phyloP scores from a whole-genome alignment of 2,113 vertebrate genomes.

The Passer montanus region DNA sequence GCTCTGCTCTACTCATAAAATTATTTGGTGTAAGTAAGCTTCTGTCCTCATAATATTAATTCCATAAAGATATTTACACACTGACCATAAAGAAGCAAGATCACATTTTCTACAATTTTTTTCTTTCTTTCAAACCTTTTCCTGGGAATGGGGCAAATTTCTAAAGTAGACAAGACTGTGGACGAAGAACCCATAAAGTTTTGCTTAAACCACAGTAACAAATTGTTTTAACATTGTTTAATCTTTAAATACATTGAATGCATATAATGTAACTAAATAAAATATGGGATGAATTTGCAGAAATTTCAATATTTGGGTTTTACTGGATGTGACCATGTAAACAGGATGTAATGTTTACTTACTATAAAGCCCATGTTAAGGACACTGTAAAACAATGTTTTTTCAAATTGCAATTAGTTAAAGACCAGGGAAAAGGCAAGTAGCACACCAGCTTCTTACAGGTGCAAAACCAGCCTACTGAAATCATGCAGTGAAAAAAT shows the following conservation, averaged over 20 bases:
- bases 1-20: neutral
- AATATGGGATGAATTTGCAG: neutral
- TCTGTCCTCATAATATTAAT: neutral
- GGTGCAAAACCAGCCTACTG: neutral
- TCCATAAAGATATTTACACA: neutral
- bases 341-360: neutral
- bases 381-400: neutral
- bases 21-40: neutral
- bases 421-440: neutral
- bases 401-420: neutral
- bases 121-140: neutral
- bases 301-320: neutral
- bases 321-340: neutral
- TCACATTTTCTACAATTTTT: neutral
- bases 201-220: neutral
- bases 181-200: neutral
- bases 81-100: neutral
- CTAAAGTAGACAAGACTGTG: neutral
- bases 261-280: neutral
- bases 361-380: neutral
- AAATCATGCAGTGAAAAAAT: neutral
- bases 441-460: neutral
- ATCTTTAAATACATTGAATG: neutral
- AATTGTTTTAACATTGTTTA: neutral
- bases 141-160: neutral